Conservation (phyloP, 2,888 invertebrate genomes). For the Netelia melanura region DNA sequence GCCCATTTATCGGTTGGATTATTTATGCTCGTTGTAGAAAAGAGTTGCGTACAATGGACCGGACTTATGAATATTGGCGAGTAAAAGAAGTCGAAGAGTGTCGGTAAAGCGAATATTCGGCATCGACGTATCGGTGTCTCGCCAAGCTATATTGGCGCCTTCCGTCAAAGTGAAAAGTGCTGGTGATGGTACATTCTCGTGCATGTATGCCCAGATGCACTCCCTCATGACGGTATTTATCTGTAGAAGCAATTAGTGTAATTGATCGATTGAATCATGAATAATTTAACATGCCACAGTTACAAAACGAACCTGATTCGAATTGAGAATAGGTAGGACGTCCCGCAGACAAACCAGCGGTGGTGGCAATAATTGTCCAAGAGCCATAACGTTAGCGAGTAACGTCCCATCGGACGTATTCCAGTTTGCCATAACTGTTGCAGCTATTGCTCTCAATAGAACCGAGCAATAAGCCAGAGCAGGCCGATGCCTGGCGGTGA, state of each 20-base stretch:
- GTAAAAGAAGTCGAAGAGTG: constrained; percentile 91
- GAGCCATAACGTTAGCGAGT: constrained; percentile 92
- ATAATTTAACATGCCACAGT: not conserved
- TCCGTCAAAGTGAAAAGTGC: constrained; percentile 88
- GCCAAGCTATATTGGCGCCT: constrained; percentile 86
- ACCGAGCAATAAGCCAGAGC: constrained; percentile 93
- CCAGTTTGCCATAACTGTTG: constrained; percentile 92
- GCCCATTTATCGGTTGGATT: constrained; percentile 33
- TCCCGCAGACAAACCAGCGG: constrained; percentile 92
- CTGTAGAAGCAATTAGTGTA: constrained; percentile 81
- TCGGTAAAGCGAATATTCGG: constrained; percentile 92
- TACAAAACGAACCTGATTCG: constrained; percentile 77
- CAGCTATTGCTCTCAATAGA: constrained; percentile 90
- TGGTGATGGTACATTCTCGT: constrained; percentile 95
- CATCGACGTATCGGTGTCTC: constrained; percentile 90
- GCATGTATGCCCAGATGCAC: constrained; percentile 95
- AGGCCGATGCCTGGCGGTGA: constrained; percentile 90
- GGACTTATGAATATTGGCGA: constrained; percentile 91
- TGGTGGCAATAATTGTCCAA: constrained; percentile 94
- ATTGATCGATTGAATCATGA: constrained; percentile 14
- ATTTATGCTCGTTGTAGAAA: constrained; percentile 79
- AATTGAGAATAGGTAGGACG: constrained; percentile 90
- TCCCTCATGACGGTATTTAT: constrained; percentile 93
- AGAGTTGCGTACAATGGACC: constrained; percentile 89
- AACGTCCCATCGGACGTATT: constrained; percentile 88